Base-by-base conservation (phyloP, 2,797 vertebrate genomes). In the Cheirogaleus major region DNA sequence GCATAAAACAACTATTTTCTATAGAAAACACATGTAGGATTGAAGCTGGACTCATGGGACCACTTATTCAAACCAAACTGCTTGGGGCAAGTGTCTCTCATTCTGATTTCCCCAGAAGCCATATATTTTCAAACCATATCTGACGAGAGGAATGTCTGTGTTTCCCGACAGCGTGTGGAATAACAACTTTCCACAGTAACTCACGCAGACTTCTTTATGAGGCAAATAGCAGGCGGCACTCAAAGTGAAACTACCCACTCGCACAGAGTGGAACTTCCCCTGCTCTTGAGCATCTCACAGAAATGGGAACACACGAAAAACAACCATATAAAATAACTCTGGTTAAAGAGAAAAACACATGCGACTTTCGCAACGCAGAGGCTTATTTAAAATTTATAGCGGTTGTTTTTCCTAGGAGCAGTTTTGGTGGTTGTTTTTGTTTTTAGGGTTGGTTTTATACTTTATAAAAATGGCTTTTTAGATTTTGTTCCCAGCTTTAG, bases 91-190 rank as follows among this genome's bases (percentile, higher is more conserved):
- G 55, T 23, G 41, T 43, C 38, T 89, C 25, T 50, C 67, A 0
- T 82, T 55, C 59, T 0, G 2, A 85, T 80, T 67, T 69, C 18
- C 86, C 55, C 67, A 0, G 1, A 78, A 65, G 65, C 72, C 43
- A 18, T 30, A 30, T 41, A 80, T 87, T 96, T 97, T 78, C 84
- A 70, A 93, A 72, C 32, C 76, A 86, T 52, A 70, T 50, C 55
- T 20, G 61, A 93, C 38, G 23, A 57, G 63, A 96, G 76, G 79
- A 80, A 88, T 20, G 50, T 55, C 9, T 6, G 6, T n/a, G 32
- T 82, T 61, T 86, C 70, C 48, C 65, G 87, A 41, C 57, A 93
- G 61, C 0, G 0, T 63, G 89, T 48, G 41, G n/a, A 73, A 4
- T 52, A 59, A 59, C 14, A 61, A 55, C 70, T 93, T 69, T 72